Evolutionary conservation across 2,888 invertebrate species (phyloP).

Genomic region (Trichacis sp.): DNA sequence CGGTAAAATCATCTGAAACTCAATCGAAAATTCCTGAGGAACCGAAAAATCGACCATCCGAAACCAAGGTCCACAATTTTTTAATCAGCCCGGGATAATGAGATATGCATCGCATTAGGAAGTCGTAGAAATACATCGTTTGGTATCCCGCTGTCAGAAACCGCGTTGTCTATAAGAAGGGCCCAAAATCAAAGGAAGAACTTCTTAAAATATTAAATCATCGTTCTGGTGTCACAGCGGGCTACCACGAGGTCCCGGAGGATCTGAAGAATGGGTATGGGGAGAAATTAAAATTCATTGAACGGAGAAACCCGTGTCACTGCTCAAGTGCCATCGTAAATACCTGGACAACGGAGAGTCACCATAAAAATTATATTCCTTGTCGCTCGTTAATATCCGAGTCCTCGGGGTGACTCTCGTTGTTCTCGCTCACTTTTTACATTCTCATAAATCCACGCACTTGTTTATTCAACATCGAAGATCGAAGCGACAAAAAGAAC

Average conservation of each 20-base stretch:
- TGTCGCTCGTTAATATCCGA: slow-evolving; percentile 51
- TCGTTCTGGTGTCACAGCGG: slow-evolving; percentile 67
- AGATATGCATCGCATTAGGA: slow-evolving; percentile 42
- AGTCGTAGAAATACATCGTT: slow-evolving; percentile 56
- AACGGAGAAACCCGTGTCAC: slow-evolving; percentile 67
- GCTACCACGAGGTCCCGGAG: slow-evolving; percentile 51
- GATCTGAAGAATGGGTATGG: slow-evolving; percentile 49
- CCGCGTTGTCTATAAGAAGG: slow-evolving; percentile 53
- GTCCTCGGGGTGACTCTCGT: slow-evolving; percentile 44
- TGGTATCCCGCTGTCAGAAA: slow-evolving; percentile 62
- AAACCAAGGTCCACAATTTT: not conserved
- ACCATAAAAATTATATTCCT: slow-evolving; percentile 62
- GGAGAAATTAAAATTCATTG: slow-evolving; percentile 68
- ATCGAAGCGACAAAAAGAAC: no score
- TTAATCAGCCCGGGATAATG: not conserved
- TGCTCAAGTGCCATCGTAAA: slow-evolving; percentile 67
- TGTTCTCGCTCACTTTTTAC: slow-evolving; percentile 39
- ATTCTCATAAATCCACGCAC: slow-evolving; percentile 25
- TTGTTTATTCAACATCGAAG: slow-evolving; percentile 11
- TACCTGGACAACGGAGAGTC: slow-evolving; percentile 55
- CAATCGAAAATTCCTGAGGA: no score
- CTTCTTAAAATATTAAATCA: slow-evolving; percentile 69
- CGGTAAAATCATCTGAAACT: no score
- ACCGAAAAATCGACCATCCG: no score
- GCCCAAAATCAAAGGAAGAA: slow-evolving; percentile 63